These are phyloP conservation scores for Caenorhabditis wallacei DNA, from an alignment of 2,888 invertebrate genomes.

Conservation along the genomic window DNA sequence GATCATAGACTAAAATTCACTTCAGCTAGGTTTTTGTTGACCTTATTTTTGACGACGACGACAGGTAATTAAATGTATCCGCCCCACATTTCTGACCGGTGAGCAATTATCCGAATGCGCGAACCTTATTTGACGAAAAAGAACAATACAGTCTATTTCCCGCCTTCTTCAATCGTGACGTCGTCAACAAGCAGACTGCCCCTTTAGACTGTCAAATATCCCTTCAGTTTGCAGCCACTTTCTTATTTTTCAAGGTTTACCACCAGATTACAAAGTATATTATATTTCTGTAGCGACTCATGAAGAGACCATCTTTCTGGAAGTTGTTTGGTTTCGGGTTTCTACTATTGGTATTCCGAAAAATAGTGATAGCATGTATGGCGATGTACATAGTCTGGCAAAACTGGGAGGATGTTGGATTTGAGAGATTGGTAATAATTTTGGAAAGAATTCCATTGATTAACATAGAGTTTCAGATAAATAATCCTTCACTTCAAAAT, in stretches of 20 bases:
- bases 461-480: constrained; percentile 23
- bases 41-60: constrained; percentile 26
- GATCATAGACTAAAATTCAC: constrained; percentile 17
- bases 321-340: constrained; percentile 52
- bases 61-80: constrained; percentile 24
- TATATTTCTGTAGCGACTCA: not conserved
- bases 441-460: not conserved
- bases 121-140: constrained; percentile 57
- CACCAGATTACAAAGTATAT: not conserved
- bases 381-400: constrained; percentile 76
- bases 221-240: constrained; percentile 48
- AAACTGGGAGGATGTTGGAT: constrained; percentile 70
- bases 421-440: constrained; percentile 71
- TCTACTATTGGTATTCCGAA: constrained; percentile 70
- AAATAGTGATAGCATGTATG: constrained; percentile 74
- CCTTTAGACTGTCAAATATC: constrained; percentile 35
- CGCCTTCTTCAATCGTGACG: constrained; percentile 26
- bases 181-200: constrained; percentile 30
- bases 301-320: constrained; percentile 36
- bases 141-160: constrained; percentile 50
- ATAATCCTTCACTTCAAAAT: constrained; percentile 31
- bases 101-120: constrained; percentile 56
- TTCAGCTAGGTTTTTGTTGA: constrained; percentile 22
- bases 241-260: constrained; percentile 43
- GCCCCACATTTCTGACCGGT: constrained; percentile 35